Evolutionary conservation across 2,888 invertebrate species (phyloP).

Genomic region (Ophioninae sp.): DNA sequence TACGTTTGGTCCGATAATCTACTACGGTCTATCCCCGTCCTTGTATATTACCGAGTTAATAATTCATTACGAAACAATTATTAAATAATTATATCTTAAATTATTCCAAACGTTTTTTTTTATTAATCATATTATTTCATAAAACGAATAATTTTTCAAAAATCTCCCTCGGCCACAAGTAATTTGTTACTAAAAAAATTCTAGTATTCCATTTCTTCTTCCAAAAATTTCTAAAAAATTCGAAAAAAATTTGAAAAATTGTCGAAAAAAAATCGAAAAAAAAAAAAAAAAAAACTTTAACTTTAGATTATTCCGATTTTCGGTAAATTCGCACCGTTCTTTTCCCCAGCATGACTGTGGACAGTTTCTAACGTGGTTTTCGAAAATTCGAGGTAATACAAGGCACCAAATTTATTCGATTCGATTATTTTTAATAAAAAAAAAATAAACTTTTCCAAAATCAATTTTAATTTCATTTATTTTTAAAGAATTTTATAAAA

Average conservation of each 20-base stretch:
- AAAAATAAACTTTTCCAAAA: not conserved
- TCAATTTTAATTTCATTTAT: not conserved
- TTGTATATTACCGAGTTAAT: too few relatives aligned
- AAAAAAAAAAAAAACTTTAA: not conserved
- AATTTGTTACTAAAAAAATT: not conserved
- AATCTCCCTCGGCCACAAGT: too few relatives aligned
- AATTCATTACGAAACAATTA: too few relatives aligned
- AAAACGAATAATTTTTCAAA: too few relatives aligned
- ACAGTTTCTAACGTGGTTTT: not conserved
- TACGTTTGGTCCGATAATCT: too few relatives aligned
- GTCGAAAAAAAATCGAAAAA: not conserved
- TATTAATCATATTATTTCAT: too few relatives aligned
- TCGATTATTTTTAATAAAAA: not conserved
- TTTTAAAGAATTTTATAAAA: not conserved
- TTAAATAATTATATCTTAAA: too few relatives aligned
- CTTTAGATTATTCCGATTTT: not conserved
- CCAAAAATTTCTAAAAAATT: too few relatives aligned
- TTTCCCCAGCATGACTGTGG: conserved; percentile 42
- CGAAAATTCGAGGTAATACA: not conserved
- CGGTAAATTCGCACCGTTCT: conserved; percentile 33
- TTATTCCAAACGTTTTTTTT: too few relatives aligned
- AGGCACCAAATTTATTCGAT: not conserved
- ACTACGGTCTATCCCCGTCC: too few relatives aligned
- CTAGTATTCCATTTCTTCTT: too few relatives aligned
- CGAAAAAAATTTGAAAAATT: too few relatives aligned